Conservation (phyloP, 2,888 invertebrate species). For the Heteromurus nitidus region DNA sequence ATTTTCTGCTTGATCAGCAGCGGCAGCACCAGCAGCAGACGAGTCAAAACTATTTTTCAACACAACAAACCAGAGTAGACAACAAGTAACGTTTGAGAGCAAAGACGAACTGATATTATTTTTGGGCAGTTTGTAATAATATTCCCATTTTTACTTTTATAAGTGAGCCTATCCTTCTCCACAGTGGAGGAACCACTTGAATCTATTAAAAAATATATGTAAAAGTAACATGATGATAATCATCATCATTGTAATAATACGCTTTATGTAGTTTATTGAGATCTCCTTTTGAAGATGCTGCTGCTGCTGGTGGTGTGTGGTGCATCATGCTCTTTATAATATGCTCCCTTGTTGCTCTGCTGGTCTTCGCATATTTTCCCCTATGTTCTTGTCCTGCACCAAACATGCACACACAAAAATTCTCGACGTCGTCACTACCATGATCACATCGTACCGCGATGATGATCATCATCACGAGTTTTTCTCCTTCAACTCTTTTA, state of each 20-base stretch:
- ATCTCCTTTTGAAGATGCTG: neutral
- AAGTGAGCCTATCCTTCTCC: too few relatives aligned
- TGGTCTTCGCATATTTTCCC: neutral
- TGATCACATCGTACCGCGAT: neutral
- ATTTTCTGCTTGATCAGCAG: neutral
- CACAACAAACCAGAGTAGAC: too few relatives aligned
- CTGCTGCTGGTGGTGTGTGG: neutral
- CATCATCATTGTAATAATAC: slow-evolving; percentile 2
- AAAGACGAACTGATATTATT: too few relatives aligned
- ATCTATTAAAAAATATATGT: neutral
- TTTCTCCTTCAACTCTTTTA: neutral
- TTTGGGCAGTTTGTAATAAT: slow-evolving; percentile 11
- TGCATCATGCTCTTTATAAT: neutral
- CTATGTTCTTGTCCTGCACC: neutral
- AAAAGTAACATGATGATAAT: neutral
- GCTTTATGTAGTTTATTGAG: slow-evolving; percentile 20
- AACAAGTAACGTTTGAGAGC: slow-evolving; percentile 3
- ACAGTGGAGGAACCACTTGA: too few relatives aligned
- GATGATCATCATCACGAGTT: neutral
- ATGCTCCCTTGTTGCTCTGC: neutral
- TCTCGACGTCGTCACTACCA: neutral
- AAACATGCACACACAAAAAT: too few relatives aligned
- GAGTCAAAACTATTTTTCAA: too few relatives aligned
- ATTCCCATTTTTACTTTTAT: neutral
- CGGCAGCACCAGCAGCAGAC: too few relatives aligned